phyloP scores from a whole-genome alignment of 2,797 vertebrate genomes.

The Lycodopsis pacificus region DNA sequence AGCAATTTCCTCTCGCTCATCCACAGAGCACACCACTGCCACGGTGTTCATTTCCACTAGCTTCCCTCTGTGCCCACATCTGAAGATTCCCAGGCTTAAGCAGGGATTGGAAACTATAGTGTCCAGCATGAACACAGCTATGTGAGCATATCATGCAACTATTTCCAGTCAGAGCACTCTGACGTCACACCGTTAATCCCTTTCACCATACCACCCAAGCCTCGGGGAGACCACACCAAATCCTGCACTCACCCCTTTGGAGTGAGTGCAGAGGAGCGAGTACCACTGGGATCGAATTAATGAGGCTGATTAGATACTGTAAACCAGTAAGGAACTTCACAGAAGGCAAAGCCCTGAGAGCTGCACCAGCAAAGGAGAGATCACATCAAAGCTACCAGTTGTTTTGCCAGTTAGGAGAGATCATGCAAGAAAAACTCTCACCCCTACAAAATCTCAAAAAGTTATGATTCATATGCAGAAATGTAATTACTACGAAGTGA shows the following conservation, averaged over 20 bases:
- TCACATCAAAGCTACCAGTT: slow-evolving; percentile 48
- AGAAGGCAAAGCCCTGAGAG: slow-evolving; percentile 39
- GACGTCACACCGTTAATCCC: slow-evolving; percentile 75
- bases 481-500: neutral
- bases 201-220: slow-evolving; percentile 73
- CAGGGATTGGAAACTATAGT: slow-evolving; percentile 71
- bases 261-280: slow-evolving; percentile 30
- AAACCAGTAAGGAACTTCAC: slow-evolving; percentile 65
- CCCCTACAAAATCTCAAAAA: slow-evolving; percentile 22
- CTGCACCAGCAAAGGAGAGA: slow-evolving; percentile 44
- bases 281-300: slow-evolving; percentile 69
- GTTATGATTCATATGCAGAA: slow-evolving; percentile 19
- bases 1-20: slow-evolving; percentile 77
- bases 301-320: slow-evolving; percentile 66
- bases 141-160: slow-evolving; percentile 59
- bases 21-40: slow-evolving; percentile 62
- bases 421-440: slow-evolving; percentile 30
- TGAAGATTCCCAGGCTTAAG: slow-evolving; percentile 66
- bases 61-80: slow-evolving; percentile 75
- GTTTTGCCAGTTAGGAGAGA: slow-evolving; percentile 34
- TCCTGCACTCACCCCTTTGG: slow-evolving; percentile 45
- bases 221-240: slow-evolving; percentile 74
- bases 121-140: slow-evolving; percentile 62
- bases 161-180: slow-evolving; percentile 76
- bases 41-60: slow-evolving; percentile 75